A percentile compares a stretch with the other conserved stretches of the same genome.
Conservation (phyloP, 2,797 vertebrate genomes). For the Propithecus deckenii region DNA sequence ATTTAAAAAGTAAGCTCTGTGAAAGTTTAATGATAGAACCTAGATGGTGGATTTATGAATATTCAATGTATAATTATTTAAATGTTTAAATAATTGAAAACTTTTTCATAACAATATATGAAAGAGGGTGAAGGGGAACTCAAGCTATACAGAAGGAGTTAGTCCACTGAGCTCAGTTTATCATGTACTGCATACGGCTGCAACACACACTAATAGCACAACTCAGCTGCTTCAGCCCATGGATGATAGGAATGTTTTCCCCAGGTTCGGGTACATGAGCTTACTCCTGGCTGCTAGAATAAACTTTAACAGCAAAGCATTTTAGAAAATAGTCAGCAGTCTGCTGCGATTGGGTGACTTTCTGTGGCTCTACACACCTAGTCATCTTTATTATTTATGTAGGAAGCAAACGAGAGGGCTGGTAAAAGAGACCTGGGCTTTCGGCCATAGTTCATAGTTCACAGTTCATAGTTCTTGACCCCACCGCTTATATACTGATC, state of each 20-base stretch:
- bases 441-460: background rate
- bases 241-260: background rate
- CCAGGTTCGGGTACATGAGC: background rate
- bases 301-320: background rate
- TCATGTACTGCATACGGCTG: accelerated
- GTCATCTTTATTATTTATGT: background rate
- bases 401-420: background rate
- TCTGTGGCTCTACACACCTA: background rate
- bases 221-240: background rate
- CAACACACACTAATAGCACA: too few relatives aligned
- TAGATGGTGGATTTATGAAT: background rate
- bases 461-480: background rate
- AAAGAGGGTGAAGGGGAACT: background rate
- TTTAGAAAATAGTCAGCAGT: background rate
- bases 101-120: background rate
- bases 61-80: background rate
- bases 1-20: background rate
- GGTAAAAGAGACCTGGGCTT: background rate
- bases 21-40: background rate
- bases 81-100: background rate
- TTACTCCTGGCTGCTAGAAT: background rate
- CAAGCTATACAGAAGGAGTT: background rate
- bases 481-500: background rate
- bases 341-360: background rate
- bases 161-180: background rate